Conservation (phyloP, 1,140 invertebrate species). For the Euschistus heros region DNA sequence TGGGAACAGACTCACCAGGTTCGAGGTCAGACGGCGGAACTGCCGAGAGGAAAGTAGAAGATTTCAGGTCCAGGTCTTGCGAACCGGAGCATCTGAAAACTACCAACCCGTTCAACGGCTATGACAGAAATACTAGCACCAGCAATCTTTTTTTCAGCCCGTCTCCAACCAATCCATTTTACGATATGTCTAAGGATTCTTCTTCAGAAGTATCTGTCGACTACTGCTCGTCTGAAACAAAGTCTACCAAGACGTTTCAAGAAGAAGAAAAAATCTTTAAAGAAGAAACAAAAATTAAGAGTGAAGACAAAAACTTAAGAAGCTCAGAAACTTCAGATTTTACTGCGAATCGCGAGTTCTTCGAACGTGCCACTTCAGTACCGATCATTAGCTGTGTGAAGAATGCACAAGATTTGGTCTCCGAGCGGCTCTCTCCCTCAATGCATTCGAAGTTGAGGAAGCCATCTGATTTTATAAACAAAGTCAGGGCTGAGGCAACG, state of each 20-base stretch:
- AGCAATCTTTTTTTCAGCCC: neutral
- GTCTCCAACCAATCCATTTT: conserved; percentile 5
- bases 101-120: neutral
- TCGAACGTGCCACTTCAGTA: conserved; percentile 2
- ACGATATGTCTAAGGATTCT: neutral
- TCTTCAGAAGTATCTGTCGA: no score
- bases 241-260: no score
- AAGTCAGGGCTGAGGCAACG: neutral
- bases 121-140: neutral
- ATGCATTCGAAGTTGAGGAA: neutral
- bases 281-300: no score
- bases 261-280: no score
- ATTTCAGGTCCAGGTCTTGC: neutral
- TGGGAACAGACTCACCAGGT: neutral
- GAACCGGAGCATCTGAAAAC: neutral
- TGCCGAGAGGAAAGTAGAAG: neutral
- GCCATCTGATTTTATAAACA: conserved; percentile 2
- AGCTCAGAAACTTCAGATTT: neutral
- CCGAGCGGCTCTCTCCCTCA: neutral
- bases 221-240: no score
- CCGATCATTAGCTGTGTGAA: conserved; percentile 2
- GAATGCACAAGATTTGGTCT: conserved; percentile 9
- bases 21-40: neutral
- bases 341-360: neutral
- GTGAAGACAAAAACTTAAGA: no score